Percentiles rank a stretch among this genome's conserved stretches.
phyloP scores from a whole-genome alignment of 2,888 invertebrate genomes.

The Geophilus truncorum region DNA sequence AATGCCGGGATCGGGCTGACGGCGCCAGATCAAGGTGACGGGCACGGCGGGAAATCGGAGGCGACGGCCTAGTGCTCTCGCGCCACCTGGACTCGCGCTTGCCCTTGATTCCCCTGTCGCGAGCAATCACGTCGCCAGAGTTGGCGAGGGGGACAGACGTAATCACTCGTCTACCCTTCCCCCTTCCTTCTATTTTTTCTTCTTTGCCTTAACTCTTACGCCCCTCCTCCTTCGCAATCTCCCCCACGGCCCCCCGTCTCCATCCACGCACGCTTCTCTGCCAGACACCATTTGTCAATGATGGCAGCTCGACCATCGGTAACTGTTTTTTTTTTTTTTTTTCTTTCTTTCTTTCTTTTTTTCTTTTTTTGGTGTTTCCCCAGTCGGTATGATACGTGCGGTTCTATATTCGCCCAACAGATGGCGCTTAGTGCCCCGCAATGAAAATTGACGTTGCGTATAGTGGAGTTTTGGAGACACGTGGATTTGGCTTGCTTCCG shows the following conservation, averaged over 20 bases:
- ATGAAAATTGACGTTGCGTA: slow-evolving; percentile 27
- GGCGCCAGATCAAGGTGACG: slow-evolving; percentile 29
- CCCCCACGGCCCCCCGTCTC: neutral
- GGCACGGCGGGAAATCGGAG: slow-evolving; percentile 29
- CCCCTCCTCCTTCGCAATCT: neutral
- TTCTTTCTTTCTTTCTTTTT: neutral
- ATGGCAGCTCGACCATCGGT: slow-evolving; percentile 11
- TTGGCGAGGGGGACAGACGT: slow-evolving; percentile 15
- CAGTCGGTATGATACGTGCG: neutral
- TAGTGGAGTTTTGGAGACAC: slow-evolving; percentile 11
- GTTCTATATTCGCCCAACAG: neutral
- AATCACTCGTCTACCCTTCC: neutral
- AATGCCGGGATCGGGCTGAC: slow-evolving; percentile 23
- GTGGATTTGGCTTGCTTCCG: slow-evolving; percentile 7
- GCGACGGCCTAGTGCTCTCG: slow-evolving; percentile 19
- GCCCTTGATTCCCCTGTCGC: slow-evolving; percentile 21
- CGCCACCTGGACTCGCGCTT: slow-evolving; percentile 8
- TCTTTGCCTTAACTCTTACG: neutral
- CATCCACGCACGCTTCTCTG: slow-evolving; percentile 22
- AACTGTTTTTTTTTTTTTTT: slow-evolving; percentile 16
- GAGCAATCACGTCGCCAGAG: slow-evolving; percentile 16
- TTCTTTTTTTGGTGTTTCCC: no score
- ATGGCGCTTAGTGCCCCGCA: slow-evolving; percentile 14
- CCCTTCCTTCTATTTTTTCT: neutral
- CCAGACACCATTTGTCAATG: slow-evolving; percentile 19